phyloP scores from a whole-genome alignment of 2,113 vertebrate species.

The Circaetus cinerascens region DNA sequence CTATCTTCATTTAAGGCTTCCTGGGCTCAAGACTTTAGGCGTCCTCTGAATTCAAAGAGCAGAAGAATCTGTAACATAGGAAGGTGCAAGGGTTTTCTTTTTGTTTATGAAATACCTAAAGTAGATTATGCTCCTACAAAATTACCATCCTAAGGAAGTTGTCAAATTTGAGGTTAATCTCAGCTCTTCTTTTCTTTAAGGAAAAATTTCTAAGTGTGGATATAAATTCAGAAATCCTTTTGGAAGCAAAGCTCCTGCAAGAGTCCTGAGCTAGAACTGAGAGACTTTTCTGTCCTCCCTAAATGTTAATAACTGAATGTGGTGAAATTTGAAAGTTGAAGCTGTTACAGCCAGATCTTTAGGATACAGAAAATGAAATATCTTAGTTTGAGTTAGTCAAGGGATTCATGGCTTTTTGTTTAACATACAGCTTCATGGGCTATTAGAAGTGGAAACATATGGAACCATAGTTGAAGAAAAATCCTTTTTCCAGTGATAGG shows the following conservation, averaged over 20 bases:
- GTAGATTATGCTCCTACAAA: background rate
- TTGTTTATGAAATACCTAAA: background rate
- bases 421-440: background rate
- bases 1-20: background rate
- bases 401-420: background rate
- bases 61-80: background rate
- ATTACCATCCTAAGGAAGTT: background rate
- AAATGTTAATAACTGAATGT: background rate
- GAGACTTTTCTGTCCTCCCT: background rate
- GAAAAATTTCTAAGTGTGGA: background rate
- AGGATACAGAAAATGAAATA: background rate
- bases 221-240: background rate
- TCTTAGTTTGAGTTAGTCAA: background rate
- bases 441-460: background rate
- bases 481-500: background rate
- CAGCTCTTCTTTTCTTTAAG: background rate
- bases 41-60: background rate
- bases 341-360: background rate
- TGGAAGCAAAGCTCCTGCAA: background rate
- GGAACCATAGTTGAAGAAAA: background rate
- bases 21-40: background rate
- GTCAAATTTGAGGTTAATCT: background rate
- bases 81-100: background rate
- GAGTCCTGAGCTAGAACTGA: background rate
- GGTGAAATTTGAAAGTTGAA: background rate